These are phyloP conservation scores for Pegoplata infirma DNA, from an alignment of 2,888 invertebrate species.

Conservation along the genomic window DNA sequence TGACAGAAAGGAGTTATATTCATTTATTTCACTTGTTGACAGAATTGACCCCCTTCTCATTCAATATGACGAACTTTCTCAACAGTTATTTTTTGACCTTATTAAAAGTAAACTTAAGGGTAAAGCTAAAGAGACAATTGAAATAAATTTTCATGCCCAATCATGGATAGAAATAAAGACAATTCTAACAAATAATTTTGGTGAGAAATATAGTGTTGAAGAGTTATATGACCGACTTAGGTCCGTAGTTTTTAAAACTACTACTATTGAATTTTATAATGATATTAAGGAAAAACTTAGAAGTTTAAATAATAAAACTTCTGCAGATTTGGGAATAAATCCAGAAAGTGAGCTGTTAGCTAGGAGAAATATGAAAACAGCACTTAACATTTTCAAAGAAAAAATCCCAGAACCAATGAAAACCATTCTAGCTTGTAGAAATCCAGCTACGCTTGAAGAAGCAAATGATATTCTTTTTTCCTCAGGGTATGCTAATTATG, in stretches of 20 bases:
- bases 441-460: not conserved
- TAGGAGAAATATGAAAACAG: not conserved
- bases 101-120: slow-evolving; percentile 13
- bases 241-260: no score
- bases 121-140: no score
- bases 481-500: slow-evolving; percentile 12
- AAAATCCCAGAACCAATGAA: slow-evolving; percentile 8
- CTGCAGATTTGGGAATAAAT: not conserved
- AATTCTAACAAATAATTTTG: no score
- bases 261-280: no score
- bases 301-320: not conserved
- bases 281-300: not conserved
- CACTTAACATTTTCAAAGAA: no score
- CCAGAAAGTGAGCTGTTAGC: not conserved
- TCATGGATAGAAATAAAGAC: not conserved
- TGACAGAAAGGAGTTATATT: not conserved
- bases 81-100: slow-evolving; percentile 21
- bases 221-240: no score
- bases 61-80: slow-evolving; percentile 25
- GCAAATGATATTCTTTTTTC: slow-evolving; percentile 16
- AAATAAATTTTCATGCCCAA: no score
- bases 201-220: no score
- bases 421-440: slow-evolving; percentile 9
- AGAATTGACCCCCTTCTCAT: slow-evolving; percentile 15
- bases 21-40: slow-evolving; percentile 6